Percentiles rank a stretch among this genome's conserved stretches.
phyloP scores from a whole-genome alignment of 2,113 vertebrate species.

The Urocolius indicus region DNA sequence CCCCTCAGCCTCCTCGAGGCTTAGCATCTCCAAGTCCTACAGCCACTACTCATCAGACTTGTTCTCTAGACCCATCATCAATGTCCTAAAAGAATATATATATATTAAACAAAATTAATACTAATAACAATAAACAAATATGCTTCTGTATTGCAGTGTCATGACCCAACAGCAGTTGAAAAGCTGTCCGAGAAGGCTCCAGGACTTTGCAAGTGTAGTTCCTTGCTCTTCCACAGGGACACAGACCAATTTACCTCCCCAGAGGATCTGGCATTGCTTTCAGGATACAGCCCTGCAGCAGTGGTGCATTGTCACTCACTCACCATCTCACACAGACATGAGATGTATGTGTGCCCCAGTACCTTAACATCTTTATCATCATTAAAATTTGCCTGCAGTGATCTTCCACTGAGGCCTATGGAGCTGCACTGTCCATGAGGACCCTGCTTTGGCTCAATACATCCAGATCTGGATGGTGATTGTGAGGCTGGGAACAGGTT shows the following conservation, averaged over 20 bases:
- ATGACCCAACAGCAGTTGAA: not conserved
- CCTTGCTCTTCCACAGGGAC: not conserved
- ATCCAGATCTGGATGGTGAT: not conserved
- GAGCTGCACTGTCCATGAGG: not conserved
- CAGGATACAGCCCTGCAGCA: not conserved
- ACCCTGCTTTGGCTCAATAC: not conserved
- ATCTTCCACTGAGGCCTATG: accelerated
- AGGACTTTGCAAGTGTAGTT: not conserved
- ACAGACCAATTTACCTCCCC: not conserved
- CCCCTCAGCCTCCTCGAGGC: not conserved
- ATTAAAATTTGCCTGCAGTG: no score
- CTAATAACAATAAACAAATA: not conserved
- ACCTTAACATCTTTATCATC: accelerated
- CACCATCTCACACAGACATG: not conserved
- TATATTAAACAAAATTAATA: not conserved
- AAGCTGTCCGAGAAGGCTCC: not conserved
- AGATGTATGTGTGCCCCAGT: no score
- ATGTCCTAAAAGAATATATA: accelerated
- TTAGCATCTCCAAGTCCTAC: not conserved
- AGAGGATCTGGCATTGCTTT: no score
- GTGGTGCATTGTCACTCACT: accelerated
- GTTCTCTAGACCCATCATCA: not conserved
- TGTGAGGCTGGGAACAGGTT: not conserved
- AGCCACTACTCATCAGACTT: not conserved
- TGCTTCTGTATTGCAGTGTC: not conserved